Percentiles rank a stretch among this genome's conserved stretches.
Evolutionary conservation across 2,113 vertebrate genomes (phyloP).

Genomic region (Cyanoramphus novaezelandiae): DNA sequence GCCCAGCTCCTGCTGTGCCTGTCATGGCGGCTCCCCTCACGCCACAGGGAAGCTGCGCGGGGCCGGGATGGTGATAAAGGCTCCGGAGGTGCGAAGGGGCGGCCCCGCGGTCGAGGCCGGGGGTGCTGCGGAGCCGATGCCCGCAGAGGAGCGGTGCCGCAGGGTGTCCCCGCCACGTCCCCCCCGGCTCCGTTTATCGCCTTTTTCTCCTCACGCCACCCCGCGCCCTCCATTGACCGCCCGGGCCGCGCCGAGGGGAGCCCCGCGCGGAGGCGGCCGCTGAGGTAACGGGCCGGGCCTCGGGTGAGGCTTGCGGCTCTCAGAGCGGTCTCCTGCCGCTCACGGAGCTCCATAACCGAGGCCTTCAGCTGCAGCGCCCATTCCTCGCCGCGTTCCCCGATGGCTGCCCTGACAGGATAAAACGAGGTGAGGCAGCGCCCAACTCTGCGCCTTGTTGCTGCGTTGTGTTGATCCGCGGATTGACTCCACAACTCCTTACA

Average conservation of each 20-base stretch:
- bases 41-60: rapidly evolving
- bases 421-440: not conserved
- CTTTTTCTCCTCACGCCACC: rapidly evolving
- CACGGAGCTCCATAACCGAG: rapidly evolving
- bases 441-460: not conserved
- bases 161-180: rapidly evolving
- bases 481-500: too few species aligned
- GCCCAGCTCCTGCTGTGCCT: rapidly evolving
- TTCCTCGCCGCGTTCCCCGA: not conserved
- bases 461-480: not conserved
- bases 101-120: rapidly evolving
- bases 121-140: not conserved
- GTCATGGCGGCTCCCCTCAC: rapidly evolving
- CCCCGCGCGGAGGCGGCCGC: not conserved
- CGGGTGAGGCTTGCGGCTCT: not conserved
- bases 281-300: rapidly evolving
- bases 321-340: rapidly evolving
- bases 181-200: rapidly evolving
- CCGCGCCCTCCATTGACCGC: rapidly evolving
- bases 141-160: not conserved
- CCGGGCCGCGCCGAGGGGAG: rapidly evolving
- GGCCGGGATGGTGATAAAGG: rapidly evolving
- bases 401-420: not conserved
- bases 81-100: not conserved
- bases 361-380: rapidly evolving